Evolutionary conservation across 2,888 invertebrate species (phyloP).

Genomic region (Lottia gigantea): DNA sequence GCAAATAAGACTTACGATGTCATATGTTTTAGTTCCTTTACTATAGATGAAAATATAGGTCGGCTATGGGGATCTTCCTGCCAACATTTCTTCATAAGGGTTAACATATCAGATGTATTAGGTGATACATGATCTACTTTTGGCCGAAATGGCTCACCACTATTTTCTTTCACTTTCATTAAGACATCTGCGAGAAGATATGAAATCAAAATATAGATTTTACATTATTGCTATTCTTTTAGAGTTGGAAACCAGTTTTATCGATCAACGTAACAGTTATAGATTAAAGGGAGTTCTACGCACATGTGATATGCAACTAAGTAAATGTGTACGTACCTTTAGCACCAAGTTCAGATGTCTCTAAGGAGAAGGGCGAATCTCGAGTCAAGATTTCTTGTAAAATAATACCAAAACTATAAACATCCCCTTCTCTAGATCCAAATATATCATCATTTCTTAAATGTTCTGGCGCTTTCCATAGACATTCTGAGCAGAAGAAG

Average conservation of each 20-base stretch:
- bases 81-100: constrained; percentile 90
- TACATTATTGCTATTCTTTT: too few relatives aligned
- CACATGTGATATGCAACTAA: neutral
- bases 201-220: too few relatives aligned
- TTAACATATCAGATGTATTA: constrained; percentile 73
- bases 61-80: constrained; percentile 87
- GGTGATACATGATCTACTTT: constrained; percentile 16
- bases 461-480: constrained; percentile 89
- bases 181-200: constrained; percentile 29
- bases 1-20: constrained; percentile 50
- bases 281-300: too few relatives aligned
- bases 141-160: constrained; percentile 74
- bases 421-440: constrained; percentile 64
- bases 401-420: constrained; percentile 90
- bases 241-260: too few relatives aligned
- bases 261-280: too few relatives aligned
- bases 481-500: constrained; percentile 40
- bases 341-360: constrained; percentile 25
- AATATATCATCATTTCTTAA: constrained; percentile 65
- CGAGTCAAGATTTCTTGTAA: constrained; percentile 70
- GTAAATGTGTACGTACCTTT: constrained; percentile 15
- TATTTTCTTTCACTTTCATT: constrained; percentile 21
- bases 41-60: constrained; percentile 85
- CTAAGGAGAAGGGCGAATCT: constrained; percentile 62
- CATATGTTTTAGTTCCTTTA: constrained; percentile 76